Evolutionary conservation across 2,888 invertebrate species (phyloP).

Genomic region (Drosophila lutescens): DNA sequence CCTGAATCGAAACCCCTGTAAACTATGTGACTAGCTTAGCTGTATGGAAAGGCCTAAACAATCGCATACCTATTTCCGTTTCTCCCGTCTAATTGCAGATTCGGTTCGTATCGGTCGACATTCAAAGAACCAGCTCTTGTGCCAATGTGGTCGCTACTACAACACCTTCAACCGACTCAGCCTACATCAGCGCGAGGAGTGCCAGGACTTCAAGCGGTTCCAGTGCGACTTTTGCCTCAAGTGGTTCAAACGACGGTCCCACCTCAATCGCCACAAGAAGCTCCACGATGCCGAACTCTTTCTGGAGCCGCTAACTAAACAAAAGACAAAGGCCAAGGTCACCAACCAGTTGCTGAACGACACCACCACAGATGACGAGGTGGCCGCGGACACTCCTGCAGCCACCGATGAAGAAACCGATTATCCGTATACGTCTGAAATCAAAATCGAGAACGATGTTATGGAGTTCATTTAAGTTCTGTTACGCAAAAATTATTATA

Average conservation of each 20-base stretch:
- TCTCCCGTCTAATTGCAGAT: constrained; percentile 43
- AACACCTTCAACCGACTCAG: constrained; percentile 72
- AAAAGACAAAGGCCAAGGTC: constrained; percentile 29
- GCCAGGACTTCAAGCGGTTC: constrained; percentile 77
- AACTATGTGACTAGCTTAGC: constrained; percentile 25
- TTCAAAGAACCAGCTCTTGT: constrained; percentile 69
- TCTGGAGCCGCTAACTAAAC: constrained; percentile 49
- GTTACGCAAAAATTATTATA: constrained; percentile 29
- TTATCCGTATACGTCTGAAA: constrained; percentile 51
- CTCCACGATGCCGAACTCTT: constrained; percentile 75
- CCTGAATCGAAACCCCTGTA: constrained; percentile 16
- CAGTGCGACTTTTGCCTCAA: constrained; percentile 79
- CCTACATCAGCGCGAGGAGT: constrained; percentile 79
- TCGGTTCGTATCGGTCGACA: constrained; percentile 51
- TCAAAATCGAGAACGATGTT: constrained; percentile 63
- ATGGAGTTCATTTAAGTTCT: constrained; percentile 53
- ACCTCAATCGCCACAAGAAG: constrained; percentile 81
- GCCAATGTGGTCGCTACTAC: constrained; percentile 85
- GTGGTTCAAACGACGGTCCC: constrained; percentile 81
- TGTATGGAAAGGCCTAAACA: constrained; percentile 35
- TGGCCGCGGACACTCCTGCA: neutral
- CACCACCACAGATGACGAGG: neutral
- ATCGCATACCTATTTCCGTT: constrained; percentile 26
- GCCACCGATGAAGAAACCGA: constrained; percentile 49
- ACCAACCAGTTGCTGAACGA: neutral